Evolutionary conservation across 2,888 invertebrate species (phyloP).

Genomic region (Scotopteryx bipunctaria): DNA sequence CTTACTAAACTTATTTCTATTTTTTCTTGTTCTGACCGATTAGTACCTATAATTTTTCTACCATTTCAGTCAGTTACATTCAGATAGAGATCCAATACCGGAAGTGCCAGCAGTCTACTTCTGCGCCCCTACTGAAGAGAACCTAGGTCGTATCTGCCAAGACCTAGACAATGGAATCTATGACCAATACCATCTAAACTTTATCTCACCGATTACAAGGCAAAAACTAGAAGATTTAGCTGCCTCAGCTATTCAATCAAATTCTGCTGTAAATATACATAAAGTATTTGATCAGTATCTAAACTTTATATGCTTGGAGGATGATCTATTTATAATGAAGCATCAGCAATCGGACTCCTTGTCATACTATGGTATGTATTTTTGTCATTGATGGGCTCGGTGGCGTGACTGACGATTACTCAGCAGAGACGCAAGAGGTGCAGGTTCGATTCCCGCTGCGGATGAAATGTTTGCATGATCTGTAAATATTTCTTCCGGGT

Average conservation of each 20-base stretch:
- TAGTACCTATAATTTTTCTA: background rate
- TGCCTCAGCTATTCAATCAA: slow-evolving; percentile 94
- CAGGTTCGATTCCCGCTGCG: too few species aligned
- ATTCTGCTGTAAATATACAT: slow-evolving; percentile 95
- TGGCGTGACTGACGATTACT: too few species aligned
- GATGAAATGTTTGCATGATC: too few species aligned
- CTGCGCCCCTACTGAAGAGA: slow-evolving; percentile 97
- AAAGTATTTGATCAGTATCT: slow-evolving; percentile 99
- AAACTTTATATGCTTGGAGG: slow-evolving; percentile 98
- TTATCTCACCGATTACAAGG: slow-evolving; percentile 96
- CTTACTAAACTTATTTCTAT: too few species aligned
- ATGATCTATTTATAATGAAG: slow-evolving; percentile 97
- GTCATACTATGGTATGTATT: slow-evolving; percentile 93
- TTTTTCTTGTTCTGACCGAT: too few species aligned
- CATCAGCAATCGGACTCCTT: slow-evolving; percentile 95
- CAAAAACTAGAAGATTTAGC: slow-evolving; percentile 98
- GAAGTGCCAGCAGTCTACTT: slow-evolving; percentile 99
- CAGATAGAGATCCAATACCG: slow-evolving; percentile 95
- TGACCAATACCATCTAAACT: slow-evolving; percentile 97
- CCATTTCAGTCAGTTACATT: slow-evolving; percentile 90
- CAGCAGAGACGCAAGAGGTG: too few species aligned
- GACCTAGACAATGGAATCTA: slow-evolving; percentile 95
- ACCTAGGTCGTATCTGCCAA: slow-evolving; percentile 95
- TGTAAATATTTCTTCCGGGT: too few species aligned
- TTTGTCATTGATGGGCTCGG: too few species aligned